phyloP scores from a whole-genome alignment of 2,797 vertebrate species.

The Sus cebifrons region DNA sequence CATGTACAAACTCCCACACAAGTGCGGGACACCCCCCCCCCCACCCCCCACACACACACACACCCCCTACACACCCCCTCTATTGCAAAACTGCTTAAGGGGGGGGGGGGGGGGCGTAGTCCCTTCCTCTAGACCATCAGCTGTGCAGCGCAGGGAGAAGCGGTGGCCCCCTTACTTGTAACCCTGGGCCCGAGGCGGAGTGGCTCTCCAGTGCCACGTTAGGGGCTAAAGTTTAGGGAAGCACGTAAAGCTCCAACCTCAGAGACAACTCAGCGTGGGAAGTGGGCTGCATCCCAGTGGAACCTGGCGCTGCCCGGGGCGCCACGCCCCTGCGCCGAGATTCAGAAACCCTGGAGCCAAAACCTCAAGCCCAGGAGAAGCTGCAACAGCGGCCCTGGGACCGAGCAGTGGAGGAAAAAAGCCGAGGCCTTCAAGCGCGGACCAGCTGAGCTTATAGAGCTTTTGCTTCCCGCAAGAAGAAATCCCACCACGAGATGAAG shows the following conservation, averaged over 20 bases:
- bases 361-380: background rate
- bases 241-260: background rate
- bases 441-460: background rate
- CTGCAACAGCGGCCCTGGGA: background rate
- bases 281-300: background rate
- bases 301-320: background rate
- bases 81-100: background rate
- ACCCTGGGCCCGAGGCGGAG: background rate
- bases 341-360: background rate
- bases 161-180: background rate
- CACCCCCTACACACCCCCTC: background rate
- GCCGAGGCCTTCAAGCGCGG: background rate
- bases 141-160: background rate
- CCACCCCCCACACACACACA: no score
- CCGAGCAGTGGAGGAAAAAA: background rate
- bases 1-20: background rate
- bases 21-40: no score
- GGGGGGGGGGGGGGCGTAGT: background rate
- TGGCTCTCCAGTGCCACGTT: rapidly evolving
- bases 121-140: background rate
- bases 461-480: background rate
- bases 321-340: background rate
- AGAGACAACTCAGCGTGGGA: background rate
- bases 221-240: background rate
- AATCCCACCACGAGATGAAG: background rate